Evolutionary conservation across 2,797 vertebrate species (phyloP), one percentile per base, ranked within the genome.

Genomic region (Dallia pectoralis): DNA sequence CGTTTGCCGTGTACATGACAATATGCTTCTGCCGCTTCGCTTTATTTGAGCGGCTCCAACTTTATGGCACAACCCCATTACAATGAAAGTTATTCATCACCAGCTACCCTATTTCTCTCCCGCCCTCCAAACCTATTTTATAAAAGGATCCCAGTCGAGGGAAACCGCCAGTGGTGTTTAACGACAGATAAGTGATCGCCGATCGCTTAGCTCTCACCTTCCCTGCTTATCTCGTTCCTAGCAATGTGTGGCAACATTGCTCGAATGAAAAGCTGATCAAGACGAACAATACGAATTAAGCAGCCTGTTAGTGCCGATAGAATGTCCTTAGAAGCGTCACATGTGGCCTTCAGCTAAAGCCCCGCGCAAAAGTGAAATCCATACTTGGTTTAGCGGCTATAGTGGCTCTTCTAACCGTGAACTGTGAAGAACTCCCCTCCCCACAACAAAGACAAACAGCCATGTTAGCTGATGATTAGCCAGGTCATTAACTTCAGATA

Each of bases 71-170:
- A 88, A 86, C 88, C 89, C 87, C 82, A 87, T 92, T 91, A 90
- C 86, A 84, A 83, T 89, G 89, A 89, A 86, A 85, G 86, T 91
- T 91, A 91, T 93, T 93, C 89, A 93, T 93, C 91, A 91, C 88
- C n/a, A n/a, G 77, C 75, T 75, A 78, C 79, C 19, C 32, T 36
- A n/a, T 0, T 33, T 36, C 9, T 3, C 19, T 14, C 30, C 2
- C 9, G 4, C 19, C 19, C 32, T 4, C 64, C 1, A 36, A 72
- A 49, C 51, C 74, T 72, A 71, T 77, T 75, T 77, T 49, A 74
- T 74, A 77, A 63, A 76, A 68, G 65, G 53, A 30, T 78, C 81
- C 83, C 77, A 86, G 81, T 85, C 84, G 77, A 79, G 44, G 53
- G 53, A 56, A 69, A 47, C 51, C n/a, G 33, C 48, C 59, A 32